Base-by-base conservation (phyloP, 2,888 invertebrate genomes). In the Pharmacophagus antenor region DNA sequence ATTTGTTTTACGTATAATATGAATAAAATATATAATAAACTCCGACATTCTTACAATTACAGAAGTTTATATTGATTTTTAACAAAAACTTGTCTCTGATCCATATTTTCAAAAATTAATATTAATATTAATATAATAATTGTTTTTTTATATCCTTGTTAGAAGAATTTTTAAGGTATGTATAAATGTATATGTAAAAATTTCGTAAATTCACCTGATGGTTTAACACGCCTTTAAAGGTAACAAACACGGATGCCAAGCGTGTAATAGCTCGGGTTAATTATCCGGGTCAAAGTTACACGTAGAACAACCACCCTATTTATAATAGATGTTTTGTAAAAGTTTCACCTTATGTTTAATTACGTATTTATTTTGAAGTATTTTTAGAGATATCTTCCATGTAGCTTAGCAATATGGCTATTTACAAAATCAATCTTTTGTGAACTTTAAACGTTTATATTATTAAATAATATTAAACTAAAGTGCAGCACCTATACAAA, bases 251-350 rank as follows among this genome's bases (percentile, higher is more conserved):
- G 59, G 64, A 64, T 59, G 54, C 54, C 50, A 62, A 54, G 58
- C 63, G 72, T 70, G 74, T 80, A 81, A 80, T 80, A 73, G 77
- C 60, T 67, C 75, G 76, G 73, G 75, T 80, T 84, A 85, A 85
- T 85, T 85, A 81, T 80, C 82, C 80, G 78, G 80, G 80, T 80
- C 79, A 77, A 71, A 73, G 77, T 80, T 74, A 73, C 73, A 67
- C 72, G 62, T 72, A 74, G 76, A 76, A 77, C 71, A 71, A 73
- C 80, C 80, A 77, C 71, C 74, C 73, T 58, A 62, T 64, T 59
- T 51, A 61, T 54, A 27, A 46, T 21, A 25, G 37, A 31, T 20
- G 18, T 37, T 48, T 54, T 27, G 48, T 61, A 56, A 56, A 61
- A 56, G 44, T n/a, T 42, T 57, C 44, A 44, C 44, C 37, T 15